Percentiles rank a stretch among this genome's conserved stretches.
phyloP scores from a whole-genome alignment of 2,113 vertebrate genomes.

The Dipodomys spectabilis region DNA sequence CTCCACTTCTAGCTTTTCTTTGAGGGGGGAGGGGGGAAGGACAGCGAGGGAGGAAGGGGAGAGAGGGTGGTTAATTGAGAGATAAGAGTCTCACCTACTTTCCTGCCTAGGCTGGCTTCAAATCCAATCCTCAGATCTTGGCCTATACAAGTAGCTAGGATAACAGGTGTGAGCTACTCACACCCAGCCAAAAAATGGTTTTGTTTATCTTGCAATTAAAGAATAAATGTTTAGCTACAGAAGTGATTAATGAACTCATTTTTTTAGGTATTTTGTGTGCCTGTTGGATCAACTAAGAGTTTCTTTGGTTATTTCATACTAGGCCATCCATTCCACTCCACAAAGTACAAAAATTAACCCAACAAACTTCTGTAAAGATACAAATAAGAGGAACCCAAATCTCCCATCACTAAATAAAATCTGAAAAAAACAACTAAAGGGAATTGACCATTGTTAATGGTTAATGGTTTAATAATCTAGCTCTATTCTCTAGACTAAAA shows the following conservation, averaged over 20 bases:
- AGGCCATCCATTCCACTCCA: background rate
- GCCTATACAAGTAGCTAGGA: no score
- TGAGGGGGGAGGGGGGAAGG: no score
- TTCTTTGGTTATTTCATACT: background rate
- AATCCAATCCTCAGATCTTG: no score
- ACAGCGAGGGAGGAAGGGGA: no score
- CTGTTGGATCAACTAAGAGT: background rate
- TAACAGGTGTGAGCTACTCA: no score
- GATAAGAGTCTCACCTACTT: no score
- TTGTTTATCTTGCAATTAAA: background rate
- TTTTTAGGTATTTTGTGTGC: background rate
- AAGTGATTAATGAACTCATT: constrained; percentile 19
- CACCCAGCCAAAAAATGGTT: background rate
- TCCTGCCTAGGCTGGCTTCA: no score
- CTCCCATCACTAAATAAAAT: background rate
- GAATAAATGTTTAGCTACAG: background rate
- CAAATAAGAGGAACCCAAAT: background rate
- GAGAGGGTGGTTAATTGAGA: no score
- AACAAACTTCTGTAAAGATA: constrained; percentile 24
- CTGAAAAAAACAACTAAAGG: no score
- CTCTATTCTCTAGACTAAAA: background rate
- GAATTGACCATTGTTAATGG: no score
- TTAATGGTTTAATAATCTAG: no score
- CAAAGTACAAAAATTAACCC: constrained; percentile 36
- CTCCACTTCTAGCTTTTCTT: no score